Base-by-base conservation (phyloP, 2,797 vertebrate species). In the Holocentrus rufus region DNA sequence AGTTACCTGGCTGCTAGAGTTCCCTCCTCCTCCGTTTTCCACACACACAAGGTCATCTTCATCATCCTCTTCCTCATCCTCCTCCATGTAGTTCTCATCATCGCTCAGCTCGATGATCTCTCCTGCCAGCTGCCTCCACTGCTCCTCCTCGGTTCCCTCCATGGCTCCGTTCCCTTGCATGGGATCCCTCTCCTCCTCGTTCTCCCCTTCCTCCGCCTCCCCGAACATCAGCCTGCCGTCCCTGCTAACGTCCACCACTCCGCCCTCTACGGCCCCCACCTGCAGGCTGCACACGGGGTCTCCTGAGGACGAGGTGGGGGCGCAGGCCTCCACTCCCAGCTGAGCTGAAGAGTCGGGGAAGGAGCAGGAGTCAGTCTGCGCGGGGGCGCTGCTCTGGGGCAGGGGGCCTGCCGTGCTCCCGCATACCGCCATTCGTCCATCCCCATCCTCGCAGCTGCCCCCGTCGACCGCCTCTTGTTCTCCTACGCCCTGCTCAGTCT, bases 21-120 rank as follows among this genome's bases (percentile, higher is more conserved):
- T 74, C 0, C 93, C 94, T 2, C 92, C 93, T 1, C 92, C 94
- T 0, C 95, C 96, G 17, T 98, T 97, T 0, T 97, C 97, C 0
- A 98, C 93, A 0, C 94, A 98, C 0, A 97, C 97, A 42, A 98
- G 92, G 77, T 98, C 97, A 0, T 98, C 97, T 3, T 94, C 93
- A 0, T 92, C 93, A 0, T 94, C 91, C 3, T 95, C 94, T 0
- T 98, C 96, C n/a, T 97, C 96, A 3, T 91, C 93, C 52, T 97
- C 97, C 79, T 97, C 97, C 50, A 97, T 94, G 72, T 94, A 96
- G 84, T 95, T 92, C n/a, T 97, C 97, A 1, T 95, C 93, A 0
- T 95, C 94, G 23, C 94, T 95, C 76, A 95, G 88, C 83, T 95
- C 93, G 0, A 95, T 95, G 75, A 95, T 90, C 68, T 94, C 93